These are phyloP conservation scores for Sylvicola cinctus DNA, from an alignment of 2,888 invertebrate genomes.

Conservation along the genomic window DNA sequence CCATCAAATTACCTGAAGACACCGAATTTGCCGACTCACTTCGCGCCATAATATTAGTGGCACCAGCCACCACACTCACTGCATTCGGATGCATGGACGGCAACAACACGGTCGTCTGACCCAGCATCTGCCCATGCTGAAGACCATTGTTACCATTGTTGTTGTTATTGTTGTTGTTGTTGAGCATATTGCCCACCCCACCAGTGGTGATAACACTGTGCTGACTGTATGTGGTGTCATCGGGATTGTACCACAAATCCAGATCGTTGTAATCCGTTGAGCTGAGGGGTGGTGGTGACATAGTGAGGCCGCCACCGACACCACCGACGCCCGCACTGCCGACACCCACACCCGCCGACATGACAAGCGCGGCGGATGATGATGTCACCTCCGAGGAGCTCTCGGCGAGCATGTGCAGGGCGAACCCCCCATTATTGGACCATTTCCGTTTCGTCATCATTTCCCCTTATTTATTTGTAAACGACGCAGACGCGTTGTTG, in stretches of 20 bases:
- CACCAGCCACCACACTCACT: no score
- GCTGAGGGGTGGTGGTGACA: no score
- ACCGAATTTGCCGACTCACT: conserved; percentile 26
- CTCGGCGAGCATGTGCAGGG: conserved; percentile 45
- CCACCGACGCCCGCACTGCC: conserved; percentile 49
- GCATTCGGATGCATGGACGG: no score
- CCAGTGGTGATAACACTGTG: conserved; percentile 22
- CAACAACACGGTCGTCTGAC: conserved; percentile 27
- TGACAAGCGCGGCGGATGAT: conserved; percentile 45
- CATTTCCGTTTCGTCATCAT: conserved; percentile 53
- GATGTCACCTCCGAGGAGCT: conserved; percentile 58
- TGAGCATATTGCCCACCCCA: conserved; percentile 16
- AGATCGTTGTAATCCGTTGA: conserved; percentile 60
- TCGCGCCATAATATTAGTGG: conserved; percentile 16
- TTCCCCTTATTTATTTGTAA: neutral
- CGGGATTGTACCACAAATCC: conserved; percentile 71
- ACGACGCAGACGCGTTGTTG: no score
- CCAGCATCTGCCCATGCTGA: conserved; percentile 21
- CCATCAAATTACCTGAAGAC: conserved; percentile 22
- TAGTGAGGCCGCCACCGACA: no score
- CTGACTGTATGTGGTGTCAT: conserved; percentile 23
- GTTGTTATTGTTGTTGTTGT: conserved; percentile 10
- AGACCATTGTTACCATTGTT: no score
- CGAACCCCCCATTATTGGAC: conserved; percentile 52
- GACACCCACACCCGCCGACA: conserved; percentile 46